These are phyloP conservation scores for Drosophila sturtevanti DNA, from an alignment of 1,140 invertebrate species.

Conservation along the genomic window DNA sequence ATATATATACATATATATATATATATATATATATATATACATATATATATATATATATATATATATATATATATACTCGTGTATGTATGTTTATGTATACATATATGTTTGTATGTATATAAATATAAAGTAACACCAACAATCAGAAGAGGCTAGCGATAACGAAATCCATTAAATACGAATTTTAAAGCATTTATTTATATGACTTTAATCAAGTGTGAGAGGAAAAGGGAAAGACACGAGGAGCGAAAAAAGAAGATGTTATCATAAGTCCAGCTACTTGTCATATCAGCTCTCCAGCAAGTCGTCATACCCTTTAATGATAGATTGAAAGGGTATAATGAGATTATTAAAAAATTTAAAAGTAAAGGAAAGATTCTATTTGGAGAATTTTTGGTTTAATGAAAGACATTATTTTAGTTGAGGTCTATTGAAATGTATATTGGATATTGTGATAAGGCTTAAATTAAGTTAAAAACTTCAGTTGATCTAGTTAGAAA, in stretches of 20 bases:
- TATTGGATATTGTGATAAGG: no score
- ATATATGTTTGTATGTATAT: not conserved
- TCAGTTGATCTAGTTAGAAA: no score
- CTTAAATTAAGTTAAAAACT: no score
- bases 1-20: no score
- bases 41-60: not conserved
- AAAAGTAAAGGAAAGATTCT: no score
- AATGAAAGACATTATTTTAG: no score
- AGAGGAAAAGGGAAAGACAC: constrained; percentile 17
- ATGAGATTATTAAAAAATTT: not conserved
- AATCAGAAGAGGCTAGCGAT: constrained; percentile 32
- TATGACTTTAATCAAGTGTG: constrained; percentile 38
- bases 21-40: no score
- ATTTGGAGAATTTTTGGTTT: no score
- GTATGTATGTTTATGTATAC: no score
- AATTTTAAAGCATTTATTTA: constrained; percentile 69
- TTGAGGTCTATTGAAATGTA: no score
- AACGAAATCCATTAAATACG: constrained; percentile 69
- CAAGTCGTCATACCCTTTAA: not conserved
- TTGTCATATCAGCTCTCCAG: constrained; percentile 26
- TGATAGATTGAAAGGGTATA: not conserved
- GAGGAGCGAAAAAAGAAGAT: constrained; percentile 34
- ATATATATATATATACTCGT: not conserved
- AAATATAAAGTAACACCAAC: constrained; percentile 3
- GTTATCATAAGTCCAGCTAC: constrained; percentile 32